Evolutionary conservation across 2,888 invertebrate genomes (phyloP).

Genomic region (Seira sanloemensis): DNA sequence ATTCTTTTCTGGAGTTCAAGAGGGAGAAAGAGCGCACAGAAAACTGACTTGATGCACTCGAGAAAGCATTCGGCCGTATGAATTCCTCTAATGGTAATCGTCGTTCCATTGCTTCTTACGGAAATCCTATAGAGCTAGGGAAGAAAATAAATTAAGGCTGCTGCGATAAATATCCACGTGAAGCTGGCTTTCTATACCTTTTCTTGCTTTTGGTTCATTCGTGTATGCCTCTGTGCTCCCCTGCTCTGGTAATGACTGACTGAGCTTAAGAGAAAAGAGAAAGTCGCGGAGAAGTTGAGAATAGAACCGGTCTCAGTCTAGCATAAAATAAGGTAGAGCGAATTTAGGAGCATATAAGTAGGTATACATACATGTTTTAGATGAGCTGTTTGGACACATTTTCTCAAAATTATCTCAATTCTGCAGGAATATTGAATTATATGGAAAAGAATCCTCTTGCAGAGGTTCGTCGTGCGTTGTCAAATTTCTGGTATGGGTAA

Average conservation of each 20-base stretch:
- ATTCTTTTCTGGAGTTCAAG: constrained; percentile 18
- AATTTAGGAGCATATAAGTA: neutral
- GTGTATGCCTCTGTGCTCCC: constrained; percentile 58
- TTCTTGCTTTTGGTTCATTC: constrained; percentile 41
- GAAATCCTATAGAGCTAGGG: neutral
- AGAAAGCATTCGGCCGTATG: constrained; percentile 70
- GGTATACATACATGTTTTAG: constrained; percentile 47
- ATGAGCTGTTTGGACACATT: constrained; percentile 58
- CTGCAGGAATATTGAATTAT: constrained; percentile 6
- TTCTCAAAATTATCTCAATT: constrained; percentile 54
- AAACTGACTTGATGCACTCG: constrained; percentile 68
- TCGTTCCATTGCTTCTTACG: constrained; percentile 46
- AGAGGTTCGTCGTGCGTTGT: neutral
- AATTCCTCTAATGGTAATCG: constrained; percentile 69
- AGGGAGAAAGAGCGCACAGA: constrained; percentile 46
- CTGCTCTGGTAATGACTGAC: constrained; percentile 51
- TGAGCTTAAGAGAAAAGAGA: constrained; percentile 16
- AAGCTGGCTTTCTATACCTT: neutral
- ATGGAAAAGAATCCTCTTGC: constrained; percentile 42
- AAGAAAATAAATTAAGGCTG: constrained; percentile 13
- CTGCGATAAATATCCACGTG: constrained; percentile 26
- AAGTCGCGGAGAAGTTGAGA: neutral
- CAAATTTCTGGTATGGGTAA: too few relatives aligned
- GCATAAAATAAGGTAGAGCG: constrained; percentile 48
- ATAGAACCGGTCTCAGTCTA: constrained; percentile 50